These are phyloP conservation scores for Gonatopus flavifemur DNA, from an alignment of 1,140 invertebrate species.

Conservation along the genomic window DNA sequence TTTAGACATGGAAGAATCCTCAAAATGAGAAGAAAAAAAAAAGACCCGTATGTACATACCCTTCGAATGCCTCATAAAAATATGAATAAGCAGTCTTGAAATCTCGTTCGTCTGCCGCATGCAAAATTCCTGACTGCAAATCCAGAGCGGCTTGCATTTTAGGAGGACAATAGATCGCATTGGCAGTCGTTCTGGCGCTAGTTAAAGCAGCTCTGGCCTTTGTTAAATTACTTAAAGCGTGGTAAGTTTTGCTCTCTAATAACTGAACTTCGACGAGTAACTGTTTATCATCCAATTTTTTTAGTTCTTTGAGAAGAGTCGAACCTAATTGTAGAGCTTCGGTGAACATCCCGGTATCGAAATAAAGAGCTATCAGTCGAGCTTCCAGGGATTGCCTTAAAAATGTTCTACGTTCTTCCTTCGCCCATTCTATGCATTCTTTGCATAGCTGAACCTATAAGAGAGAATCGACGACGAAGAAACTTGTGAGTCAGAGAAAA, in stretches of 20 bases:
- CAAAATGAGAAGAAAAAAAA: too few relatives aligned
- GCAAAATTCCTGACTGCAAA: constrained; percentile 96
- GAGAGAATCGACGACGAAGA: neutral
- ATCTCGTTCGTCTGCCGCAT: constrained; percentile 98
- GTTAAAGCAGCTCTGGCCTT: constrained; percentile 97
- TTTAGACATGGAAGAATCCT: neutral
- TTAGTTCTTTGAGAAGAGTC: constrained; percentile 88
- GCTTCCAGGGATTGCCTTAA: constrained; percentile 94
- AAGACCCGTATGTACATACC: too few relatives aligned
- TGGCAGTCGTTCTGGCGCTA: constrained; percentile 97
- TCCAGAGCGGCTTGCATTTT: constrained; percentile 97
- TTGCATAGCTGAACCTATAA: constrained; percentile 77
- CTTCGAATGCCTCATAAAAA: constrained; percentile 99
- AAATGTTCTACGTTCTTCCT: constrained; percentile 95
- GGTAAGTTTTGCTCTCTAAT: constrained; percentile 98
- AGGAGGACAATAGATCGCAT: constrained; percentile 98
- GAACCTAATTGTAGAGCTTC: constrained; percentile 85
- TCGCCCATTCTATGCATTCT: constrained; percentile 99
- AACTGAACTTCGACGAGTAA: constrained; percentile 95
- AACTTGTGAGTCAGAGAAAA: neutral
- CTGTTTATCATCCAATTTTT: constrained; percentile 99
- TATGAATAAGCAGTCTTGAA: constrained; percentile 99
- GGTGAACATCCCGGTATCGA: constrained; percentile 87
- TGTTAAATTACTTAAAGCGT: constrained; percentile 94
- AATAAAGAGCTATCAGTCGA: constrained; percentile 89